phyloP scores from a whole-genome alignment of 1,140 invertebrate species.

The Spodoptera frugiperda region DNA sequence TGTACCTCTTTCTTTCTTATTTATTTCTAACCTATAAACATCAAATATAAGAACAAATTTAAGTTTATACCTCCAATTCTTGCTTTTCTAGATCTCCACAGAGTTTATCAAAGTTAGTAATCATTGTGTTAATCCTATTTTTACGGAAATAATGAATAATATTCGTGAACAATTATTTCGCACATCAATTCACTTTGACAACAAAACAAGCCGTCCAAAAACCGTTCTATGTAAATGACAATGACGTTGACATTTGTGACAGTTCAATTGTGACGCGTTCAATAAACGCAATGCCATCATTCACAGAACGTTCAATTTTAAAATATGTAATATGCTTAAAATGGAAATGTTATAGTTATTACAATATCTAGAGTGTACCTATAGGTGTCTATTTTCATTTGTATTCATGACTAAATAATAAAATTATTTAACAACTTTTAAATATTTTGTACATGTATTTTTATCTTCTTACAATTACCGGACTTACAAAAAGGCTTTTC shows the following conservation, averaged over 20 bases:
- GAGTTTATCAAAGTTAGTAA: slow-evolving; percentile 82
- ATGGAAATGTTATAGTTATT: too few species aligned
- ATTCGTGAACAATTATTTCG: slow-evolving; percentile 10
- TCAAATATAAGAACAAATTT: background rate
- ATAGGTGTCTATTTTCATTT: too few species aligned
- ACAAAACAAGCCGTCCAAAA: background rate
- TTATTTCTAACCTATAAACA: slow-evolving; percentile 5
- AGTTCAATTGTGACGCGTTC: background rate
- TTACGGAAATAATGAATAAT: background rate
- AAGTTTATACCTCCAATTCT: slow-evolving; percentile 85
- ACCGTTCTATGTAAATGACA: background rate
- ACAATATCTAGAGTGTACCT: too few species aligned
- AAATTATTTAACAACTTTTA: too few species aligned
- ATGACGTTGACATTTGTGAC: background rate
- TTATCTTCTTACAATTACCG: too few species aligned
- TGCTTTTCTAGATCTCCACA: slow-evolving; percentile 87
- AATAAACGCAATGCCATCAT: too few species aligned
- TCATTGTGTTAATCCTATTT: slow-evolving; percentile 61
- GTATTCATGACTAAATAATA: too few species aligned
- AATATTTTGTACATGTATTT: too few species aligned
- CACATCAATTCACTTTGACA: slow-evolving; percentile 13
- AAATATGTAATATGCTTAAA: too few species aligned
- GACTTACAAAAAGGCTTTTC: too few species aligned
- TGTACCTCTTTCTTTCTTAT: background rate
- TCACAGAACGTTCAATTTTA: too few species aligned